Conservation (phyloP, 2,888 invertebrate genomes). For the Pyrrhia umbra region DNA sequence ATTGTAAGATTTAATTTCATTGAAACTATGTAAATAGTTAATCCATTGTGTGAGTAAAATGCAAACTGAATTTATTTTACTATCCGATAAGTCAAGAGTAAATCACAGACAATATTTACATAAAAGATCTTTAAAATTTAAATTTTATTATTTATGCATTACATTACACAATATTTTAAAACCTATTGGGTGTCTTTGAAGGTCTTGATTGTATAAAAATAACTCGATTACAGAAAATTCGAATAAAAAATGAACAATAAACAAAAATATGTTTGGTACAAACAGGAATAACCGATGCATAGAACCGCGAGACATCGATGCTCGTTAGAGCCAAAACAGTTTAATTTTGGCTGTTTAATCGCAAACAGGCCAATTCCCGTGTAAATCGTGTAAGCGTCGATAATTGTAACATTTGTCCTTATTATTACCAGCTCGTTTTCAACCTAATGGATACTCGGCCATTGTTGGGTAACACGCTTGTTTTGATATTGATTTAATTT, state of each 20-base stretch:
- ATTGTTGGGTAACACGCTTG: slow-evolving; percentile 62
- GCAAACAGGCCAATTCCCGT: slow-evolving; percentile 78
- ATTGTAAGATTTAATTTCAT: background rate
- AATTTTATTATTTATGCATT: slow-evolving; percentile 1
- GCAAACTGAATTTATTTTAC: background rate
- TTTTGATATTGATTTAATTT: slow-evolving; percentile 68
- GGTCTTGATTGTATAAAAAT: background rate
- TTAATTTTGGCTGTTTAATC: slow-evolving; percentile 85
- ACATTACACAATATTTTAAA: too few species aligned
- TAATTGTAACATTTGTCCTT: slow-evolving; percentile 84
- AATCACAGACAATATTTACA: slow-evolving; percentile 1
- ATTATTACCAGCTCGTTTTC: slow-evolving; percentile 74
- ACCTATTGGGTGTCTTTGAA: too few species aligned
- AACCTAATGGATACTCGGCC: slow-evolving; percentile 62
- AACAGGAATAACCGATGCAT: slow-evolving; percentile 49
- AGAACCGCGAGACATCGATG: slow-evolving; percentile 71
- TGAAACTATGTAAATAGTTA: background rate
- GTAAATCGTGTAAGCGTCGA: slow-evolving; percentile 77
- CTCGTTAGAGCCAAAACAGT: slow-evolving; percentile 82
- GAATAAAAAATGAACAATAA: background rate
- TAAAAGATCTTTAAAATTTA: background rate
- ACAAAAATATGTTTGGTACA: slow-evolving; percentile 47
- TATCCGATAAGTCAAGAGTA: background rate
- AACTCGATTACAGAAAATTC: too few species aligned
- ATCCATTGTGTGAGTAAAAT: background rate